Evolutionary conservation across 2,888 invertebrate species (phyloP).

Genomic region (Cephus nigrinus): DNA sequence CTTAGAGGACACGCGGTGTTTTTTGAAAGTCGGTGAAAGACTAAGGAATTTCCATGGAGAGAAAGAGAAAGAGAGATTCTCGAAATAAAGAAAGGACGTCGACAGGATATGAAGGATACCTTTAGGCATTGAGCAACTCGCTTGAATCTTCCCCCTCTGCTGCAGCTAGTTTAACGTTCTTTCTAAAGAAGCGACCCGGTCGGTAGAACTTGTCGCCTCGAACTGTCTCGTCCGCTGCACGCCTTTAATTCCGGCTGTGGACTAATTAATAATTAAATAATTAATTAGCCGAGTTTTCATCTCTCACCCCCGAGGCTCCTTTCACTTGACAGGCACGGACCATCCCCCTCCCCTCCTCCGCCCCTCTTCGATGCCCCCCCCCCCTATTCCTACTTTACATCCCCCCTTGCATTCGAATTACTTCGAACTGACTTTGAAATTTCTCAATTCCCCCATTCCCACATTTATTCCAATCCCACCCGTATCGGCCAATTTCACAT

Average conservation of each 20-base stretch:
- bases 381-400: background rate
- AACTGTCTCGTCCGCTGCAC: background rate
- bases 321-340: background rate
- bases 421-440: background rate
- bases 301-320: background rate
- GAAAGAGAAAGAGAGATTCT: background rate
- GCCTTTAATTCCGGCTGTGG: background rate
- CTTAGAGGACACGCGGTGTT: background rate
- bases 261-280: background rate
- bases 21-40: background rate
- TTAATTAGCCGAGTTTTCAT: background rate
- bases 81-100: background rate
- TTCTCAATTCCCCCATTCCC: background rate
- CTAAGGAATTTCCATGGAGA: background rate
- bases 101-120: background rate
- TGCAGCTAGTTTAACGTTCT: background rate
- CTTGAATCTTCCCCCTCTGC: background rate
- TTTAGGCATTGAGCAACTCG: background rate
- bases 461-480: too few species aligned
- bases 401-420: background rate
- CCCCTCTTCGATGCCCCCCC: too few species aligned
- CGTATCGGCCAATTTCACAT: background rate
- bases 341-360: background rate
- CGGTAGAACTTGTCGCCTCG: background rate
- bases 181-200: background rate